Evolutionary conservation across 1,140 invertebrate genomes (phyloP).

Genomic region (Matsumurasca onukii): DNA sequence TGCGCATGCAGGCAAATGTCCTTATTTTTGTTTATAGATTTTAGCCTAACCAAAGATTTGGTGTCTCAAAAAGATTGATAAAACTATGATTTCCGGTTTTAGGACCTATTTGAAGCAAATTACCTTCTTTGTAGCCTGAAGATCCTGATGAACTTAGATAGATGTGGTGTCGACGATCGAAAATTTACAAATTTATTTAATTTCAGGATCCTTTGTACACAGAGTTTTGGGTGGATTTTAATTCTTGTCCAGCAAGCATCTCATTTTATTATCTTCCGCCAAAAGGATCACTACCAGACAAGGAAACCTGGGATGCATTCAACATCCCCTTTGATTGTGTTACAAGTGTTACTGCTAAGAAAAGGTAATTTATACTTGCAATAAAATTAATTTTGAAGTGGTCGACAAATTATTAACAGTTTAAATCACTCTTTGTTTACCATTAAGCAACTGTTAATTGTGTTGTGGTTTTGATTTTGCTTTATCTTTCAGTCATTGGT

Average conservation of each 20-base stretch:
- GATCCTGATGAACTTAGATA: not conserved
- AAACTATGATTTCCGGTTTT: not conserved
- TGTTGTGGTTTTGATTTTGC: too few relatives aligned
- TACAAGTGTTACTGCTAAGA: too few relatives aligned
- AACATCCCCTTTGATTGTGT: too few relatives aligned
- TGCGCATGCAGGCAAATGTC: not conserved
- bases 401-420: too few relatives aligned
- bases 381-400: too few relatives aligned
- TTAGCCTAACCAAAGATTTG: not conserved
- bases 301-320: too few relatives aligned
- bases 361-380: too few relatives aligned
- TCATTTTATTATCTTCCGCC: not conserved
- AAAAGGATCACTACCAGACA: too few relatives aligned
- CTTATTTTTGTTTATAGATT: not conserved
- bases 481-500: too few relatives aligned
- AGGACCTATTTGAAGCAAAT: too few relatives aligned
- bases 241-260: not conserved
- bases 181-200: not conserved
- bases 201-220: not conserved
- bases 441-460: too few relatives aligned
- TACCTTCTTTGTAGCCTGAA: not conserved
- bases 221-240: not conserved
- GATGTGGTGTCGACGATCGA: not conserved
- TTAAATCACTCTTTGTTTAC: too few relatives aligned
- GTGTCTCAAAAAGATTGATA: not conserved